Evolutionary conservation across 1,140 invertebrate species (phyloP).

Genomic region (Calephelis nemesis): DNA sequence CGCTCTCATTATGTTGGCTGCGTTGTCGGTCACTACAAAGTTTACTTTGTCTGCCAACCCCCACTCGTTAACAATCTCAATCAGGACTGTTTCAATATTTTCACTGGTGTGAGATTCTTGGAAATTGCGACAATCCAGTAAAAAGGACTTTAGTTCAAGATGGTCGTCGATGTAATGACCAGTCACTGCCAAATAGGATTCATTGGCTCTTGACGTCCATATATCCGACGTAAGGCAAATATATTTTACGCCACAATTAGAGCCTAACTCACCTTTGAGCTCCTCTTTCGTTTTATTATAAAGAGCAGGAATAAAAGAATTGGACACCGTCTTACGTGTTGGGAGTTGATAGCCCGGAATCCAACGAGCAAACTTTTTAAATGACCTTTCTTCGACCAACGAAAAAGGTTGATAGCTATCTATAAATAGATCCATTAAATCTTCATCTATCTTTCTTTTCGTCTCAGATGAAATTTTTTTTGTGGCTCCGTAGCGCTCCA

Average conservation of each 20-base stretch:
- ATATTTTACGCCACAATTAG: background rate
- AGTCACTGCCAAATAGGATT: slow-evolving; percentile 19
- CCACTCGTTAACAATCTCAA: background rate
- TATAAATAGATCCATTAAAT: slow-evolving; percentile 17
- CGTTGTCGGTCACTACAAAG: background rate
- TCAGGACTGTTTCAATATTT: slow-evolving; percentile 10
- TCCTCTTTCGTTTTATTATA: background rate
- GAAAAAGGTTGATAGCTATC: slow-evolving; percentile 18
- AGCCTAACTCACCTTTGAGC: too few species aligned
- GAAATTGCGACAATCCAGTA: background rate
- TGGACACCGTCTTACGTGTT: slow-evolving; percentile 9
- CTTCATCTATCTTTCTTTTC: slow-evolving; percentile 11
- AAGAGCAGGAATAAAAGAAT: background rate
- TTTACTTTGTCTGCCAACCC: background rate
- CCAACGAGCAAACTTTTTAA: slow-evolving; percentile 21
- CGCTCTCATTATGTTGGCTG: background rate
- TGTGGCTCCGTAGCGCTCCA: too few species aligned
- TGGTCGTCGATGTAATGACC: slow-evolving; percentile 15
- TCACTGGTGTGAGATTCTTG: slow-evolving; percentile 7
- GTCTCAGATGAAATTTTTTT: too few species aligned
- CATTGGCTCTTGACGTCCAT: slow-evolving; percentile 22
- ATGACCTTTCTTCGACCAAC: slow-evolving; percentile 17
- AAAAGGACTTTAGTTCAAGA: background rate
- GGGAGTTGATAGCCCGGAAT: slow-evolving; percentile 14
- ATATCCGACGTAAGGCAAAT: slow-evolving; percentile 15